Percentiles rank a stretch among this genome's conserved stretches.
These are phyloP conservation scores for Sebastes itinus DNA, from an alignment of 2,797 vertebrate species.

Conservation along the genomic window DNA sequence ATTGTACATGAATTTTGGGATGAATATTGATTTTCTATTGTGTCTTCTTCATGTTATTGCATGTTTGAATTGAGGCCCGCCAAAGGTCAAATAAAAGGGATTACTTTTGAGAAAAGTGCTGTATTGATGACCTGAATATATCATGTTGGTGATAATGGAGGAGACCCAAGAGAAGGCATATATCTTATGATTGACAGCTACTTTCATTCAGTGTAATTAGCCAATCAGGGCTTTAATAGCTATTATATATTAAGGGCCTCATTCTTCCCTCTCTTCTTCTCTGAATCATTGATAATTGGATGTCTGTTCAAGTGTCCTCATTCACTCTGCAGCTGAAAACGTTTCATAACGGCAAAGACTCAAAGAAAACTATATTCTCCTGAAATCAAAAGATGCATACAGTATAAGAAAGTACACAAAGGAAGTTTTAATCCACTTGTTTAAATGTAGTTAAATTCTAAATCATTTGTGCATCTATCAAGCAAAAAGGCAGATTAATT, in stretches of 20 bases:
- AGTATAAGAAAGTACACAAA: not conserved
- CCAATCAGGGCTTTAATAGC: not conserved
- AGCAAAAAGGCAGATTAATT: not conserved
- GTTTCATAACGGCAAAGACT: not conserved
- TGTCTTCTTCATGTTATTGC: not conserved
- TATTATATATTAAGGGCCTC: not conserved
- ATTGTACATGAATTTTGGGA: not conserved
- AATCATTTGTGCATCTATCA: not conserved
- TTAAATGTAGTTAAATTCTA: not conserved
- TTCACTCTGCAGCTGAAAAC: not conserved
- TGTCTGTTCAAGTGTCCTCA: not conserved
- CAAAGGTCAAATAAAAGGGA: not conserved
- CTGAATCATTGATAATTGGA: not conserved
- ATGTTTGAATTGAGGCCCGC: not conserved
- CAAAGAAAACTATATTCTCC: not conserved
- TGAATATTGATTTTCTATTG: not conserved
- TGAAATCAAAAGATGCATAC: not conserved
- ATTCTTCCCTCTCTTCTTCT: not conserved
- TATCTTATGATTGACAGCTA: not conserved
- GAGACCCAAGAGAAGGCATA: not conserved
- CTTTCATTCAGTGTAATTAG: slow-evolving; percentile 17
- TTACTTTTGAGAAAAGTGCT: not conserved
- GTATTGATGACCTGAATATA: not conserved
- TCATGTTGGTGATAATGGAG: not conserved
- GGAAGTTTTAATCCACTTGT: not conserved